Evolutionary conservation across 2,797 vertebrate genomes (phyloP).

Genomic region (Gambusia yucatana): DNA sequence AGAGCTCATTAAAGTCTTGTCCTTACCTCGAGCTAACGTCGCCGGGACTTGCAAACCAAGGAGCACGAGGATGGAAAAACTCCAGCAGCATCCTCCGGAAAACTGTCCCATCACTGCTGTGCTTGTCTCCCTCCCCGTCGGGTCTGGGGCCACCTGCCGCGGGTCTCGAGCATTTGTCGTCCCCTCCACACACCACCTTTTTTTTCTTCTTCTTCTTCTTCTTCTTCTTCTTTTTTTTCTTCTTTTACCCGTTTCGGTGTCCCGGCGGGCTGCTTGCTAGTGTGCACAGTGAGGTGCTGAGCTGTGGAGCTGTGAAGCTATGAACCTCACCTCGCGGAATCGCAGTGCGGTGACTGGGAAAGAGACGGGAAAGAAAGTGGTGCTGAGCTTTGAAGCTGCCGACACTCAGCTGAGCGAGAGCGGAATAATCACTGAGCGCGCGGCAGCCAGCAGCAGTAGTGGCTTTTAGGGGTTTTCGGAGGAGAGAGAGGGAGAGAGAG

Average conservation of each 20-base stretch:
- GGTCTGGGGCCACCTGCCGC: constrained; percentile 61
- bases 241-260: background rate
- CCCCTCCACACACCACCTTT: background rate
- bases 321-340: constrained; percentile 32
- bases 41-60: constrained; percentile 57
- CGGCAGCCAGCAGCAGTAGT: constrained; percentile 18
- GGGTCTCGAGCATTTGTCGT: constrained; percentile 68
- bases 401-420: constrained; percentile 53
- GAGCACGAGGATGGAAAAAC: constrained; percentile 69
- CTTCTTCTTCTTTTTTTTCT: background rate
- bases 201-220: background rate
- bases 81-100: constrained; percentile 69
- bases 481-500: constrained; percentile 4
- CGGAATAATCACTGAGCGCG: constrained; percentile 51
- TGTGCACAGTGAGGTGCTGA: background rate
- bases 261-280: constrained; percentile 2
- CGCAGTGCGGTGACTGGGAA: constrained; percentile 54
- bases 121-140: constrained; percentile 62
- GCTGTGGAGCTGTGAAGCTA: constrained; percentile 11
- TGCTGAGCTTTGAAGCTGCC: constrained; percentile 40
- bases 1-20: background rate
- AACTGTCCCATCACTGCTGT: constrained; percentile 80
- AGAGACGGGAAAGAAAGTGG: constrained; percentile 27
- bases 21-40: constrained; percentile 74
- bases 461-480: constrained; percentile 11